Percentiles rank a stretch among this genome's conserved stretches.
Conservation (phyloP, 2,888 invertebrate genomes). For the Hypselothyrea guttata region DNA sequence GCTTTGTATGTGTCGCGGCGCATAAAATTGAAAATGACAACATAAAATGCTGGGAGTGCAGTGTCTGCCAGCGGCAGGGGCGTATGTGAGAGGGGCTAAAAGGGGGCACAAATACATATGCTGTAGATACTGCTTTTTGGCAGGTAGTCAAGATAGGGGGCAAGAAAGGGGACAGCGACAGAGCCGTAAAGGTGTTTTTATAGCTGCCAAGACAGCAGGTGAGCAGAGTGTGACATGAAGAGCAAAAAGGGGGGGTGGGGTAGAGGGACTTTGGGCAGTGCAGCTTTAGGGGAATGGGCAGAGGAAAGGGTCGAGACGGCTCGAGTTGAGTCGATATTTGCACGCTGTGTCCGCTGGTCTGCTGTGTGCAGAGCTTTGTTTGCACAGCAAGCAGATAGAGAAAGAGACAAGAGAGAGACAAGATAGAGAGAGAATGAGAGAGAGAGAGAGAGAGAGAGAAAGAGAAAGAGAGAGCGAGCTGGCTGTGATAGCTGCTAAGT, state of each 20-base stretch:
- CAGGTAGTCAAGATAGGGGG: constrained; percentile 59
- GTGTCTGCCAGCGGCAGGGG: background rate
- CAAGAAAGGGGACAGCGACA: background rate
- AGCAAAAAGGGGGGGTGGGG: too few relatives aligned
- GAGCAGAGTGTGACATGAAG: background rate
- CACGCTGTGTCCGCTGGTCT: constrained; percentile 44
- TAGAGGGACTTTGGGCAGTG: constrained; percentile 49
- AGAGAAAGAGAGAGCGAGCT: constrained; percentile 9
- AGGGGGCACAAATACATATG: constrained; percentile 26
- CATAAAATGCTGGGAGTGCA: constrained; percentile 45
- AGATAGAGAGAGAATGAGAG: background rate
- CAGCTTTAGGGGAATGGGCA: constrained; percentile 58
- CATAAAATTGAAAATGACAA: constrained; percentile 57
- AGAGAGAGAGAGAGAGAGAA: background rate
- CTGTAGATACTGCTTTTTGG: constrained; percentile 53
- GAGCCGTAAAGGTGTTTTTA: constrained; percentile 73
- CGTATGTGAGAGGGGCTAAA: constrained; percentile 13
- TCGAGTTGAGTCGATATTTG: constrained; percentile 70
- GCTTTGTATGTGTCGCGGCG: constrained; percentile 63
- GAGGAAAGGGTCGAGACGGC: constrained; percentile 6
- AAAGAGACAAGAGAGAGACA: constrained; percentile 33
- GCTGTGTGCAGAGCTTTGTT: constrained; percentile 30
- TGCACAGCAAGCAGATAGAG: constrained; percentile 69
- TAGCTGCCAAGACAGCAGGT: constrained; percentile 45
- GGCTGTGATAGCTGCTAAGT: constrained; percentile 71